Evolutionary conservation across 2,113 vertebrate species (phyloP).

Genomic region (Ictidomys tridecemlineatus): DNA sequence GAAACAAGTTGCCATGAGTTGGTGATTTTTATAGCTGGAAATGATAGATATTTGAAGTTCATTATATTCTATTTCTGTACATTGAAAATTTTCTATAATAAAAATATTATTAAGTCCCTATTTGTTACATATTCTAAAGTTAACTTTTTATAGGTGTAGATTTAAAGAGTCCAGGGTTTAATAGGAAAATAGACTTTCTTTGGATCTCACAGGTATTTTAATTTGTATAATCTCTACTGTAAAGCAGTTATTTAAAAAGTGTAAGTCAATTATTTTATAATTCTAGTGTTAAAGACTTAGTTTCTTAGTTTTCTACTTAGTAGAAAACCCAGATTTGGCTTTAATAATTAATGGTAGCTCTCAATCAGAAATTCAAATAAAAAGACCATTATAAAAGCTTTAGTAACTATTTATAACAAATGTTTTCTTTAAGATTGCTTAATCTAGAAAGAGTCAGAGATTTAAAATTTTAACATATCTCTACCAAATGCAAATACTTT

Average conservation of each 20-base stretch:
- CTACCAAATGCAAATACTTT: constrained; percentile 18
- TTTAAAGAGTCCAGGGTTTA: neutral
- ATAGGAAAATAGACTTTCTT: neutral
- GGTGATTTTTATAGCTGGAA: neutral
- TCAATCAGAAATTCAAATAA: constrained; percentile 28
- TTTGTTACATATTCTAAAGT: neutral
- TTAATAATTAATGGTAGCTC: constrained; percentile 37
- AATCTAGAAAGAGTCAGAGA: neutral
- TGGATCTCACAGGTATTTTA: neutral
- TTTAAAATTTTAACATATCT: constrained; percentile 15
- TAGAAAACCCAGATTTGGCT: constrained; percentile 57
- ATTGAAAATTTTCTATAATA: constrained; percentile 9
- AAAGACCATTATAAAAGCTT: constrained; percentile 12
- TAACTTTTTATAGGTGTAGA: neutral
- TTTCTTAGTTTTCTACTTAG: constrained; percentile 37
- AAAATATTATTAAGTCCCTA: neutral
- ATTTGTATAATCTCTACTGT: neutral
- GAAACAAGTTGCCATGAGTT: neutral
- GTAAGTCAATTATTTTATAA: neutral
- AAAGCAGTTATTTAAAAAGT: neutral
- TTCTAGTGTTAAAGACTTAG: constrained; percentile 26
- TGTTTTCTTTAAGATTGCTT: constrained; percentile 54
- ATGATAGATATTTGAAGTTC: neutral
- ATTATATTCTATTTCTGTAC: neutral
- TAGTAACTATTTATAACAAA: constrained; percentile 45